phyloP scores from a whole-genome alignment of 2,888 invertebrate genomes.

The Blastobasis lacticolella region DNA sequence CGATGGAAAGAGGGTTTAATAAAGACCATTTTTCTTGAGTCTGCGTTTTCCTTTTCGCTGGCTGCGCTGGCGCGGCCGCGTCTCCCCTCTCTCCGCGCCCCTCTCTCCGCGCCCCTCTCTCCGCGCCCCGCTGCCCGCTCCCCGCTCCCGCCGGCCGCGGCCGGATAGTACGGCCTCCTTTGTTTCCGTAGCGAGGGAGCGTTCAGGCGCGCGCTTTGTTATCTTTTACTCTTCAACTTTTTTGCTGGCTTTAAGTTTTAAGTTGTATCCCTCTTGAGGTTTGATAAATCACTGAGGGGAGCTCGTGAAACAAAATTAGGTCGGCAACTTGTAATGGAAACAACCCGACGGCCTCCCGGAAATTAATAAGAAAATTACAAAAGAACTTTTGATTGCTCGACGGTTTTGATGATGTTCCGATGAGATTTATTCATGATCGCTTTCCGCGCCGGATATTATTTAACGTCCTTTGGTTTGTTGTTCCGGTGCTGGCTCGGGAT shows the following conservation, averaged over 20 bases:
- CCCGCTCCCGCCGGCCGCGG: constrained; percentile 10
- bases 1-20: constrained; percentile 49
- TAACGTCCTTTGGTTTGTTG: background rate
- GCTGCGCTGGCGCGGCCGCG: constrained; percentile 9
- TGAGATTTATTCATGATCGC: background rate
- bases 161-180: background rate
- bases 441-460: background rate
- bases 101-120: background rate
- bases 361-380: constrained; percentile 9
- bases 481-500: background rate
- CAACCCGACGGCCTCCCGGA: constrained; percentile 1
- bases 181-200: no score
- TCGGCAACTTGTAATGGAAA: constrained; percentile 6
- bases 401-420: background rate
- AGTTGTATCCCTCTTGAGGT: constrained; percentile 30
- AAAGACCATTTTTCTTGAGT: constrained; percentile 58
- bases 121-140: constrained; percentile 2
- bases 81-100: constrained; percentile 7
- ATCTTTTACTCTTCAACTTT: constrained; percentile 32
- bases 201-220: constrained; percentile 25
- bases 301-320: constrained; percentile 17
- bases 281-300: constrained; percentile 32
- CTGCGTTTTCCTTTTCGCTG: constrained; percentile 17
- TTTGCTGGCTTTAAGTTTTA: constrained; percentile 25
- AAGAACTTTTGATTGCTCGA: constrained; percentile 8